Conservation (phyloP, 2,113 vertebrate genomes). For the Bujurquina vittata region DNA sequence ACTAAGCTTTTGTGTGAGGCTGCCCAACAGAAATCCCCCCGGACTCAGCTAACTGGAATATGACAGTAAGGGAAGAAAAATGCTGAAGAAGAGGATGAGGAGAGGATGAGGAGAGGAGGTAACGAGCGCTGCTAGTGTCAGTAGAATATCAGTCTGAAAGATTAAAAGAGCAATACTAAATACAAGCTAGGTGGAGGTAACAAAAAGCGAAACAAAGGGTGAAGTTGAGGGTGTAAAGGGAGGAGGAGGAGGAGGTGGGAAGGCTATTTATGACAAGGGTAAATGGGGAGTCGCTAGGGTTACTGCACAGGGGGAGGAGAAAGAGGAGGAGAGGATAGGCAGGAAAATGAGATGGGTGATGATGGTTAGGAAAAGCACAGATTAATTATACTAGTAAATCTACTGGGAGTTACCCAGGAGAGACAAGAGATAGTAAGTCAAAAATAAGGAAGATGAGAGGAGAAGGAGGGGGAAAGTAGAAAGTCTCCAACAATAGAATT, state of each 20-base stretch:
- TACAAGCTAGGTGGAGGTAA: background rate
- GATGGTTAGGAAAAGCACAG: conserved; percentile 18
- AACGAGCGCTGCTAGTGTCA: background rate
- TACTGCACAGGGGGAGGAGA: conserved; percentile 5
- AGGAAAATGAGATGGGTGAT: conserved; percentile 42
- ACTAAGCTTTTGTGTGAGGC: background rate
- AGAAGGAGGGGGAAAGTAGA: background rate
- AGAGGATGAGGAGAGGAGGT: background rate
- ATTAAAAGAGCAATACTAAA: background rate
- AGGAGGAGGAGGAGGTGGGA: conserved; percentile 12
- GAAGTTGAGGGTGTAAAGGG: background rate
- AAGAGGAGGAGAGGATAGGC: conserved; percentile 34
- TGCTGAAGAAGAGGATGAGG: background rate
- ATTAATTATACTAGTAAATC: conserved; percentile 59
- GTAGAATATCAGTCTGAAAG: background rate
- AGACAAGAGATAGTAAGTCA: background rate
- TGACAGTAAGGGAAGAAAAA: conserved; percentile 1
- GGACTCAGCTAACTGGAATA: background rate
- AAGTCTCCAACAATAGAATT: conserved; percentile 5
- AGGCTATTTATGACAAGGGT: conserved; percentile 61
- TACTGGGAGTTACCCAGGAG: conserved; percentile 25
- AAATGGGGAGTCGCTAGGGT: conserved; percentile 46
- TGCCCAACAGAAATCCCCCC: background rate
- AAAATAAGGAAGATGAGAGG: background rate
- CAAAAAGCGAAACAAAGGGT: conserved; percentile 9